phyloP scores from a whole-genome alignment of 1,140 invertebrate species.

The Caenorhabditis remanei region DNA sequence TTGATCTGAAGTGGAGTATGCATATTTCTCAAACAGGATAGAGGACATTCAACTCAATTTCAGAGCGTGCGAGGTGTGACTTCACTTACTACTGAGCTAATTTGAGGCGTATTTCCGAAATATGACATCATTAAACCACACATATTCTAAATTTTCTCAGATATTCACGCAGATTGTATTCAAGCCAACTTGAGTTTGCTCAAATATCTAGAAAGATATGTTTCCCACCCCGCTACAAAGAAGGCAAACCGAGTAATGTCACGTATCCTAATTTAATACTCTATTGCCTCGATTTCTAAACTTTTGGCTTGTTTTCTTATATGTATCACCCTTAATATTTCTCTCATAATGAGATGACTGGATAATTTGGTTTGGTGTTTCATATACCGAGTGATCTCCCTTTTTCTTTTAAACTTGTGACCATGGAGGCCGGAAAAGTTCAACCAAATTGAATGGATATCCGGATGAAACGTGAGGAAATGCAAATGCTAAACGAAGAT shows the following conservation, averaged over 20 bases:
- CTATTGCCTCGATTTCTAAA: neutral
- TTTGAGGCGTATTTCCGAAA: neutral
- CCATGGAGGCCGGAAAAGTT: slow-evolving; percentile 12
- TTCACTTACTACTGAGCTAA: neutral
- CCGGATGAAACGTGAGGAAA: slow-evolving; percentile 9
- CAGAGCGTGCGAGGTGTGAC: neutral
- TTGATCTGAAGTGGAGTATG: too few species aligned
- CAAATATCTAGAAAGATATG: neutral
- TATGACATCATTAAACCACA: slow-evolving; percentile 1
- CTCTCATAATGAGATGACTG: neutral
- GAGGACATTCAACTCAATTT: neutral
- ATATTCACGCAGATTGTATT: neutral
- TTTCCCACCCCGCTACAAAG: neutral
- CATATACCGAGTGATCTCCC: neutral
- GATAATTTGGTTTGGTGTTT: neutral
- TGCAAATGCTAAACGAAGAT: too few species aligned
- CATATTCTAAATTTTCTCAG: too few species aligned
- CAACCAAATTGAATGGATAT: slow-evolving; percentile 5
- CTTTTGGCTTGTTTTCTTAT: slow-evolving; percentile 3
- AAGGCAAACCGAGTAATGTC: neutral
- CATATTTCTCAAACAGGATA: neutral
- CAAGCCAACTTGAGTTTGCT: neutral
- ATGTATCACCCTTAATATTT: neutral
- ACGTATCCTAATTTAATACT: slow-evolving; percentile 33
- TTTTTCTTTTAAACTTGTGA: neutral